phyloP scores from a whole-genome alignment of 2,888 invertebrate genomes.

The Chloromyia formosa region DNA sequence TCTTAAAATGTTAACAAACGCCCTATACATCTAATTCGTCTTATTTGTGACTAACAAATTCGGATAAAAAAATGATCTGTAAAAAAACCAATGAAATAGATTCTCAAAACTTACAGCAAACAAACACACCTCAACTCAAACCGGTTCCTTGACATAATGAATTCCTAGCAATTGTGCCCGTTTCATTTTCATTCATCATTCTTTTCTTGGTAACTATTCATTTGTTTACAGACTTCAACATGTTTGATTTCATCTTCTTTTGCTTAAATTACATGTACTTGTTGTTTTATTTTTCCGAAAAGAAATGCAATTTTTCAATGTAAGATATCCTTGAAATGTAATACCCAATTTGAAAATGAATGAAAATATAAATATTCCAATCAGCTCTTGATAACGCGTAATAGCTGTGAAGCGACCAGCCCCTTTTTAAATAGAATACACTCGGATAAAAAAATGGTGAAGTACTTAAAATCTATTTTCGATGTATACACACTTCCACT shows the following conservation, averaged over 20 bases:
- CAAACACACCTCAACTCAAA: background rate
- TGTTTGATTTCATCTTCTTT: no score
- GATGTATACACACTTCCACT: background rate
- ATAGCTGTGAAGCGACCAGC: conserved; percentile 50
- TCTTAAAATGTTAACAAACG: background rate
- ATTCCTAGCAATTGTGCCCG: background rate
- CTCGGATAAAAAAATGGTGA: conserved; percentile 34
- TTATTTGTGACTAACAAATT: conserved; percentile 2
- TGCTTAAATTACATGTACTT: no score
- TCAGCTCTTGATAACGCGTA: conserved; percentile 46
- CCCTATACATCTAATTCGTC: conserved; percentile 7
- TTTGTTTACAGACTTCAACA: background rate
- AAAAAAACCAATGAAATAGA: no score
- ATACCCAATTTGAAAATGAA: background rate
- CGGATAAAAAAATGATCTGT: background rate
- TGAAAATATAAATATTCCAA: conserved; percentile 32
- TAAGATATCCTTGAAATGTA: conserved; percentile 6
- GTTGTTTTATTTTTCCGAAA: no score
- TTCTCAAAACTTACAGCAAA: no score
- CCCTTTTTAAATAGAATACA: conserved; percentile 40
- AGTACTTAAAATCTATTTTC: conserved; percentile 13
- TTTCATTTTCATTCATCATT: background rate
- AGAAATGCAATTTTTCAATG: conserved; percentile 12
- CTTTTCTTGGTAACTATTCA: background rate
- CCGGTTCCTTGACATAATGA: background rate